A percentile compares a stretch with the other conserved stretches of the same genome.
Conservation (phyloP, 1,140 invertebrate species). For the Pemphigus obesinymphae region DNA sequence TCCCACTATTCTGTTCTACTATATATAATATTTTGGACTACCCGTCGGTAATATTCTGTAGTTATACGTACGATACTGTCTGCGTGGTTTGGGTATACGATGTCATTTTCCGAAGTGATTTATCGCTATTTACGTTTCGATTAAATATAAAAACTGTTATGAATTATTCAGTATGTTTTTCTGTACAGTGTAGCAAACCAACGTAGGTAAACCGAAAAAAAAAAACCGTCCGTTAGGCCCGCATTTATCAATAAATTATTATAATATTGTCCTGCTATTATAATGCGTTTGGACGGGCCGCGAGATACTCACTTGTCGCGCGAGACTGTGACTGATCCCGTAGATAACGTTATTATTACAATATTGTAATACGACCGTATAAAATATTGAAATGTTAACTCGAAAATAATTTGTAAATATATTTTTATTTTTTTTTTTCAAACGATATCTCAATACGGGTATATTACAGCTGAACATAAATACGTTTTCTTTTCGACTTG, state of each 20-base stretch:
- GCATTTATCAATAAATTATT: constrained; percentile 28
- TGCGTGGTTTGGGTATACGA: not conserved
- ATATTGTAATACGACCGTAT: no score
- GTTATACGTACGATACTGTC: no score
- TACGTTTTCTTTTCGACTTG: no score
- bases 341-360: not conserved
- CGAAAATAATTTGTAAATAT: no score
- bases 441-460: no score
- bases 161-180: constrained; percentile 9
- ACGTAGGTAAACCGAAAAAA: not conserved
- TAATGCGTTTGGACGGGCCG: not conserved
- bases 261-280: not conserved
- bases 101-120: constrained; percentile 2
- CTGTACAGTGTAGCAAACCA: no score
- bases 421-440: no score
- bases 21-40: no score
- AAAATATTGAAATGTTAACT: no score
- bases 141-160: not conserved
- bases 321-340: not conserved
- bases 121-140: not conserved
- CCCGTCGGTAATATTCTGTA: no score
- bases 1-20: no score
- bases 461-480: no score
- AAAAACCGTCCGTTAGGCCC: not conserved
- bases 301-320: not conserved